These are phyloP conservation scores for Dendrolimus houi DNA, from an alignment of 2,888 invertebrate genomes.

Conservation along the genomic window DNA sequence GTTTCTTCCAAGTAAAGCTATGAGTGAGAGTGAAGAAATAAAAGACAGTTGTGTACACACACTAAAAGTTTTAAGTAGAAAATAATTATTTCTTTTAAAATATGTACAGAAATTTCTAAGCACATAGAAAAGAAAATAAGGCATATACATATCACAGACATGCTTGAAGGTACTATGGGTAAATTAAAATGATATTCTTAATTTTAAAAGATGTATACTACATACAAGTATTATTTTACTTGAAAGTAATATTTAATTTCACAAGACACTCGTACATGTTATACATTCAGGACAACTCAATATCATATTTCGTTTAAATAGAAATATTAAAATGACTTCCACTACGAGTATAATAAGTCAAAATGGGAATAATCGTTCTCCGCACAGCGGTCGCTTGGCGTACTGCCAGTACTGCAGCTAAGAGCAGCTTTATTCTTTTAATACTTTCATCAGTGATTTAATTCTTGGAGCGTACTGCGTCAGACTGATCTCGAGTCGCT, in stretches of 20 bases:
- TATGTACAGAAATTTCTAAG: no score
- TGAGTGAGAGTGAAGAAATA: no score
- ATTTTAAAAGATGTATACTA: background rate
- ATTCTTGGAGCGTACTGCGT: slow-evolving; percentile 2
- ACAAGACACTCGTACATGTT: no score
- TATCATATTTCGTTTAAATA: slow-evolving; percentile 10
- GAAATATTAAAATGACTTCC: slow-evolving; percentile 25
- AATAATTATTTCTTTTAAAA: no score
- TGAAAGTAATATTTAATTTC: no score
- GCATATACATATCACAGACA: no score
- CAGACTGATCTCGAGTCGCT: background rate
- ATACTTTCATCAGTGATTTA: slow-evolving; percentile 26
- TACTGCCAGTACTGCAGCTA: slow-evolving; percentile 38
- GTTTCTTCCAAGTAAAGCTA: no score
- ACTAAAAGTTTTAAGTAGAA: no score
- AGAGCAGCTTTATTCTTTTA: slow-evolving; percentile 35
- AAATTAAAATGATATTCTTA: background rate
- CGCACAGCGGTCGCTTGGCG: slow-evolving; percentile 27
- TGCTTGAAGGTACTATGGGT: no score
- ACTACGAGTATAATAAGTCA: slow-evolving; percentile 26
- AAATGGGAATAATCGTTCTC: slow-evolving; percentile 41
- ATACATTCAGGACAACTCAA: no score
- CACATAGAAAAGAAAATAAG: no score
- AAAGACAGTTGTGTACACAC: no score
- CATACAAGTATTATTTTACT: background rate